A percentile compares a stretch with the other conserved stretches of the same genome.
Evolutionary conservation across 2,888 invertebrate genomes (phyloP).

Genomic region (Drosophila bunnanda): DNA sequence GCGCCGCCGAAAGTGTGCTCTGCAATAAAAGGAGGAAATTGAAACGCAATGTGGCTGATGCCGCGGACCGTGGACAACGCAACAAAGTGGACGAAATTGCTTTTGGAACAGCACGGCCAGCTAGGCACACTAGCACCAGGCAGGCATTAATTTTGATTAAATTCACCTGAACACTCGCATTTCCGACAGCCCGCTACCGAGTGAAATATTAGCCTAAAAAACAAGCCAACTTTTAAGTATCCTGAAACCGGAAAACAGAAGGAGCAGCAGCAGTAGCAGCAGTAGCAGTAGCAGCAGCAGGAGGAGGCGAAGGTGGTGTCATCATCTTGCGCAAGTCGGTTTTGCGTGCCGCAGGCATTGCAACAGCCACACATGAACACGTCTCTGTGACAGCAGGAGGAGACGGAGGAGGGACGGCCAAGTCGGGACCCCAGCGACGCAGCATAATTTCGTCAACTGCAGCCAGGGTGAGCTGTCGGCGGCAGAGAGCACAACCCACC

Average conservation of each 20-base stretch:
- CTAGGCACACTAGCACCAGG: conserved; percentile 33
- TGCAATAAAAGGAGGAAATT: conserved; percentile 58
- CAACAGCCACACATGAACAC: conserved; percentile 75
- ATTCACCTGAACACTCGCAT: conserved; percentile 52
- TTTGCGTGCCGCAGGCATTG: conserved; percentile 65
- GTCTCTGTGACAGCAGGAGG: conserved; percentile 58
- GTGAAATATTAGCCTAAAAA: conserved; percentile 46
- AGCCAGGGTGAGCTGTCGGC: conserved; percentile 62
- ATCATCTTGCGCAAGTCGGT: conserved; percentile 34
- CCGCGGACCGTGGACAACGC: conserved; percentile 75
- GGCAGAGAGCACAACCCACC: conserved; percentile 42
- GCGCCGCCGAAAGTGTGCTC: conserved; percentile 39
- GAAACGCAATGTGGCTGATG: conserved; percentile 79
- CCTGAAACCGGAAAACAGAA: not conserved
- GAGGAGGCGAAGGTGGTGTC: not conserved
- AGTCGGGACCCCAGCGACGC: conserved; percentile 25
- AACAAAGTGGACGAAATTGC: conserved; percentile 81
- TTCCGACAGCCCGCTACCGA: conserved; percentile 13
- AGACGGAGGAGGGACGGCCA: conserved; percentile 9
- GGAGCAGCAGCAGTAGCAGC: not conserved
- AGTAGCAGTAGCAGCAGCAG: not conserved
- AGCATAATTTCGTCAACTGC: conserved; percentile 69
- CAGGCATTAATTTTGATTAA: conserved; percentile 69
- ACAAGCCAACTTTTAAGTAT: conserved; percentile 15
- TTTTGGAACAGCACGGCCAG: conserved; percentile 63